Conservation (phyloP, 2,113 vertebrate species). For the Rhinolophus ferrumequinum region DNA sequence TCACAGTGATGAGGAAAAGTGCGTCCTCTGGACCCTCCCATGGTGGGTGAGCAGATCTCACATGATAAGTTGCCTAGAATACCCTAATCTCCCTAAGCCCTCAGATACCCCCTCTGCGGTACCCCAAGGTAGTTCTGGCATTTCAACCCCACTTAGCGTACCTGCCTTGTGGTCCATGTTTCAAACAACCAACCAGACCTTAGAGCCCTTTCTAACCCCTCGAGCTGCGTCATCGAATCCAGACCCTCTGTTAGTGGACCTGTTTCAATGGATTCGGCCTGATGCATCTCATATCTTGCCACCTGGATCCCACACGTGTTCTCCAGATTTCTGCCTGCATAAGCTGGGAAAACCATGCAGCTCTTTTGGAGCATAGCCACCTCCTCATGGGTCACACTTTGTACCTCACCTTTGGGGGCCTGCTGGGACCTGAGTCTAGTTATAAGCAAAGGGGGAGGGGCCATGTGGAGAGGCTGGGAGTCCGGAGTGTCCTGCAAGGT, state of each 20-base stretch:
- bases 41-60: accelerated
- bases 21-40: accelerated
- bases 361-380: not conserved
- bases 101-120: no score
- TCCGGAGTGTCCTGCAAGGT: not conserved
- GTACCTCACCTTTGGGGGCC: not conserved
- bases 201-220: not conserved
- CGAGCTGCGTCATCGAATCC: not conserved
- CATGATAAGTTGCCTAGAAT: not conserved
- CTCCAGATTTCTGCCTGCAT: not conserved
- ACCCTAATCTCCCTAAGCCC: no score
- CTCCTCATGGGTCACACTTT: not conserved
- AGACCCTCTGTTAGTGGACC: not conserved
- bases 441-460: not conserved
- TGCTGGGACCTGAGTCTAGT: not conserved
- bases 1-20: not conserved
- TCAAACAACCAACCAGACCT: not conserved
- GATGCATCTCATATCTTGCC: not conserved
- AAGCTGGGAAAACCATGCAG: no score
- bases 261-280: not conserved
- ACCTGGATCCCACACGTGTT: not conserved
- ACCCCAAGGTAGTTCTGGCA: accelerated
- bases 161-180: not conserved
- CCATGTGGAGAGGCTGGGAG: no score
- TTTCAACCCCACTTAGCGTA: accelerated